Percentiles rank a stretch among this genome's conserved stretches.
These are phyloP conservation scores for Ailurus styani DNA, from an alignment of 2,113 vertebrate genomes.

Conservation along the genomic window DNA sequence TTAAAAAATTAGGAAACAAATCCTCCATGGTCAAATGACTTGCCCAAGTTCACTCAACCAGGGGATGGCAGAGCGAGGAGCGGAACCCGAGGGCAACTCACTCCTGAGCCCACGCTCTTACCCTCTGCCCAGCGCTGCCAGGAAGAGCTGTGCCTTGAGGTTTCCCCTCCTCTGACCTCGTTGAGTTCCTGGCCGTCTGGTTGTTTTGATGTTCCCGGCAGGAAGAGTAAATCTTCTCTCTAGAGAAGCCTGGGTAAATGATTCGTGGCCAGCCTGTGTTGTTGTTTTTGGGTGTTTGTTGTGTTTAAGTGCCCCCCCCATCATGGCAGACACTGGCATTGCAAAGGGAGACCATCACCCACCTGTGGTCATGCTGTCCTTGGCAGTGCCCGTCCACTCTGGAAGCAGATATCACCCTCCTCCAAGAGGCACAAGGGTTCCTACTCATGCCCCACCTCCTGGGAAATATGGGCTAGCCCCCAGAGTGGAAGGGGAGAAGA, in stretches of 20 bases:
- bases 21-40: not conserved
- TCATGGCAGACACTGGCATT: not conserved
- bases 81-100: not conserved
- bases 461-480: not conserved
- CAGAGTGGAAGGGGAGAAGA: not conserved
- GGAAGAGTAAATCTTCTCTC: not conserved
- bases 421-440: not conserved
- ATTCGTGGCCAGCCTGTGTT: not conserved
- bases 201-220: not conserved
- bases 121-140: not conserved
- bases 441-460: not conserved
- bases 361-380: not conserved
- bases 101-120: not conserved
- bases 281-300: not conserved
- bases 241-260: not conserved
- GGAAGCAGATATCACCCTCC: not conserved
- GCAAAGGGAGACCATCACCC: not conserved
- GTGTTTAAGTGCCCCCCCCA: not conserved
- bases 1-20: not conserved
- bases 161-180: conserved; percentile 3
- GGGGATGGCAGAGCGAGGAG: not conserved
- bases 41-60: not conserved
- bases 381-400: not conserved
- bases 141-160: conserved; percentile 39
- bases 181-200: not conserved